Conservation (phyloP, 2,113 vertebrate species). For the Charina bottae region DNA sequence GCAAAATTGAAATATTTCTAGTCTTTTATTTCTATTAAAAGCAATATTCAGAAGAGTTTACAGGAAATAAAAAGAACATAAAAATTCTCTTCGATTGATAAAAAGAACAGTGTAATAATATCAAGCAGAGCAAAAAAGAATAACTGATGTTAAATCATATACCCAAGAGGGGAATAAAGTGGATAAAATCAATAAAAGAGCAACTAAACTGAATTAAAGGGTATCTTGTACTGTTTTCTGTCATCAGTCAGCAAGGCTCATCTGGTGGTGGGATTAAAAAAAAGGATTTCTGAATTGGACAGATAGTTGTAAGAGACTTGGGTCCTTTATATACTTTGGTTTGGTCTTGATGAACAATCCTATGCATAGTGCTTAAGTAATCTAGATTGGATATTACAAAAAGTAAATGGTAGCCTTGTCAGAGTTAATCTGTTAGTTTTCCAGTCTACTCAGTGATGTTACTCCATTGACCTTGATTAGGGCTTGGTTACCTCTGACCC, state of each 20-base stretch:
- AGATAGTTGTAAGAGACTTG: not conserved
- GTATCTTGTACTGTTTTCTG: not conserved
- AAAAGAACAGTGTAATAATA: not conserved
- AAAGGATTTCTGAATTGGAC: not conserved
- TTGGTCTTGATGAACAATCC: not conserved
- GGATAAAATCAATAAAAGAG: not conserved
- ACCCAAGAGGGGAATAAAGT: not conserved
- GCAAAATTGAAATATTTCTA: not conserved
- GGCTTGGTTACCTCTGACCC: not conserved
- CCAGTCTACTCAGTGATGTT: not conserved
- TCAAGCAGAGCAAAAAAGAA: not conserved
- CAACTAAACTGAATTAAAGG: not conserved
- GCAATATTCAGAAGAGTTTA: not conserved
- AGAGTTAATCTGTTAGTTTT: not conserved
- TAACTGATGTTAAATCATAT: not conserved
- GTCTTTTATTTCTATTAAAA: not conserved
- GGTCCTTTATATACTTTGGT: not conserved
- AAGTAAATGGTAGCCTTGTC: not conserved
- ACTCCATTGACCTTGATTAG: not conserved
- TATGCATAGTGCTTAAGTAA: not conserved
- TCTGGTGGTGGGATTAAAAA: not conserved
- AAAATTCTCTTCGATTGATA: too few relatives aligned
- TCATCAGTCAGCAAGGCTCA: not conserved
- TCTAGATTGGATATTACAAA: not conserved
- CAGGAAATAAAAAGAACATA: too few relatives aligned